Percentiles rank a stretch among this genome's conserved stretches.
Conservation (phyloP, 2,113 vertebrate species). For the Ammodytes dubius region DNA sequence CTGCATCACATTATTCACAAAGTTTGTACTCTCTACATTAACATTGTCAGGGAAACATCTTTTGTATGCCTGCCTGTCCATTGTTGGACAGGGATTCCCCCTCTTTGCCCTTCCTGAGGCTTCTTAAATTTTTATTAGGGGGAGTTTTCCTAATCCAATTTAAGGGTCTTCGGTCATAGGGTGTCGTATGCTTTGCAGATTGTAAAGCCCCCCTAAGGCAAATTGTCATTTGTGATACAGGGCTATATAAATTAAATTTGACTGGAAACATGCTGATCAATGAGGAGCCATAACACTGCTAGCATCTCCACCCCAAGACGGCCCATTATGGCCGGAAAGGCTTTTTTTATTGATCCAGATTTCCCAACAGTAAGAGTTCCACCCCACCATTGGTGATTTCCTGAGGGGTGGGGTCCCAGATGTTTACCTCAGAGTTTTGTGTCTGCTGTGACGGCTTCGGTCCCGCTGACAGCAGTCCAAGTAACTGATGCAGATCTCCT, state of each 20-base stretch:
- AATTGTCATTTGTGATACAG: conserved; percentile 31
- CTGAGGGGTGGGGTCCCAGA: conserved; percentile 39
- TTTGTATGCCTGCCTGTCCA: too few relatives aligned
- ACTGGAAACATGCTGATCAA: conserved; percentile 60
- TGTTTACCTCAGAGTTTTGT: conserved; percentile 95
- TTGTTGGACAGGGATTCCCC: too few relatives aligned
- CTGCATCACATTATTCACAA: too few relatives aligned
- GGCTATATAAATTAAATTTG: too few relatives aligned
- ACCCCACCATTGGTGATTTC: conserved; percentile 8
- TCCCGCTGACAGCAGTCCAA: conserved; percentile 97
- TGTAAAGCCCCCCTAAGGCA: too few relatives aligned
- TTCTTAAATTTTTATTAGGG: too few relatives aligned
- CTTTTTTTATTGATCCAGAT: conserved; percentile 67
- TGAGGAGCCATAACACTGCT: conserved; percentile 35
- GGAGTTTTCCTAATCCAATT: too few relatives aligned
- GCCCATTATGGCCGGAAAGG: conserved; percentile 38
- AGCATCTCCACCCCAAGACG: conserved; percentile 26
- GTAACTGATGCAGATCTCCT: conserved; percentile 99
- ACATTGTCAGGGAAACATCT: too few relatives aligned
- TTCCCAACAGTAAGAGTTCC: conserved; percentile 19
- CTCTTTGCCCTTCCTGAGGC: too few relatives aligned
- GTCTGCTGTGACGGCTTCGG: conserved; percentile 94
- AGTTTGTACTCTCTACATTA: too few relatives aligned
- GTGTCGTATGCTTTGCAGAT: too few relatives aligned
- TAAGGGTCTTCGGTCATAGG: too few relatives aligned